Conservation (phyloP, 2,888 invertebrate species). For the Himalopsyche japonica region DNA sequence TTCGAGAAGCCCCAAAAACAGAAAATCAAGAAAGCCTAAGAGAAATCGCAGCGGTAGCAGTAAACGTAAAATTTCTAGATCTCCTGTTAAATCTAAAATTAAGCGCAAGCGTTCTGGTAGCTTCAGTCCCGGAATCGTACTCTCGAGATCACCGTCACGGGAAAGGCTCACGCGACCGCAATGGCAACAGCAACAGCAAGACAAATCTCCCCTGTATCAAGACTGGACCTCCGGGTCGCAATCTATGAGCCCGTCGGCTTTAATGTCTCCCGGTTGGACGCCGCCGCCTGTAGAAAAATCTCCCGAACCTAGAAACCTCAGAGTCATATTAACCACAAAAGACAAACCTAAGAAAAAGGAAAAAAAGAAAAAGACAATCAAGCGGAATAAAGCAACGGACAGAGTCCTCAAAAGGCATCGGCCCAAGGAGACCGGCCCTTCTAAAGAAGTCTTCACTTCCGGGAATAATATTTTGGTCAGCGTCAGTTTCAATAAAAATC, state of each 20-base stretch:
- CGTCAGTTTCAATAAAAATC: conserved; percentile 83
- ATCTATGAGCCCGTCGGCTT: conserved; percentile 55
- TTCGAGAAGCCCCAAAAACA: conserved; percentile 42
- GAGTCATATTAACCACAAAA: conserved; percentile 64
- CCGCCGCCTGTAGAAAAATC: conserved; percentile 56
- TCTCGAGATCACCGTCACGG: conserved; percentile 45
- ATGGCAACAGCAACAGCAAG: conserved; percentile 45
- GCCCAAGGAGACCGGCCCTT: conserved; percentile 60
- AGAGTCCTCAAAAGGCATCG: conserved; percentile 50
- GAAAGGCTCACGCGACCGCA: conserved; percentile 41
- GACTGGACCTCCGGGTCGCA: conserved; percentile 40
- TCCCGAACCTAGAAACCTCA: conserved; percentile 58
- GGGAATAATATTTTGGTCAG: conserved; percentile 92
- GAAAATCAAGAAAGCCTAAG: conserved; percentile 46
- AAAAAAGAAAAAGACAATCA: conserved; percentile 50
- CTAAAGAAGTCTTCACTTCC: conserved; percentile 90
- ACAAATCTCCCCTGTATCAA: conserved; percentile 43
- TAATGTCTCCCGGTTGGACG: conserved; percentile 67
- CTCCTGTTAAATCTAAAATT: conserved; percentile 47
- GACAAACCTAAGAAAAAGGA: conserved; percentile 51
- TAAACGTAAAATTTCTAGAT: conserved; percentile 48
- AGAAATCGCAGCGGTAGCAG: conserved; percentile 45
- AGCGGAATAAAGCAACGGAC: conserved; percentile 54
- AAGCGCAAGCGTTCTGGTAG: conserved; percentile 42
- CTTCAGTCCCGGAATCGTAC: conserved; percentile 48